Percentiles rank a stretch among this genome's conserved stretches.
These are phyloP conservation scores for Leptura quadrifasciata DNA, from an alignment of 2,888 invertebrate species.

Conservation along the genomic window DNA sequence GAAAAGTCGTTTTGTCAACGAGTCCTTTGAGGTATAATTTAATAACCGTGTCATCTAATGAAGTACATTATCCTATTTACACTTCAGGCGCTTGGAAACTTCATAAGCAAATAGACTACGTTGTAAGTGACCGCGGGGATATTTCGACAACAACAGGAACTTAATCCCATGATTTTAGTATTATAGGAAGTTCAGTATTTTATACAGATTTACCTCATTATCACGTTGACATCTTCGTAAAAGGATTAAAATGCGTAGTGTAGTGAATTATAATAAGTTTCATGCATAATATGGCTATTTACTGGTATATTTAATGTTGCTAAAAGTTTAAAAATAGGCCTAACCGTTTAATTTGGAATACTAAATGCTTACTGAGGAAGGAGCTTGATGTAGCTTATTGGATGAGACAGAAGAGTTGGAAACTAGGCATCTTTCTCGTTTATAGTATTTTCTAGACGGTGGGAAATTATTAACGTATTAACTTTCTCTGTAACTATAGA, in stretches of 20 bases:
- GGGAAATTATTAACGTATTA: too few species aligned
- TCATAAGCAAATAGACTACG: conserved; percentile 10
- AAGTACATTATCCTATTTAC: conserved; percentile 22
- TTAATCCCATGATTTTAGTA: conserved; percentile 21
- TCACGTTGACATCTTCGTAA: not conserved
- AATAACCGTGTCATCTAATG: conserved; percentile 3
- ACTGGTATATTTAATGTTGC: too few species aligned
- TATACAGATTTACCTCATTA: conserved; percentile 12
- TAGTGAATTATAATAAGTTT: too few species aligned
- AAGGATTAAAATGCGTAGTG: not conserved
- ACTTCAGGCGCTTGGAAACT: conserved; percentile 12
- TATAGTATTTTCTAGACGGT: too few species aligned
- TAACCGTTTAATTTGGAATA: too few species aligned
- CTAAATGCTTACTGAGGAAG: too few species aligned
- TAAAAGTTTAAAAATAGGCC: too few species aligned
- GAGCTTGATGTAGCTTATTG: too few species aligned
- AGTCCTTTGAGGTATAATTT: conserved; percentile 8
- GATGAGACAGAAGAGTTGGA: too few species aligned
- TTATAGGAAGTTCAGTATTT: conserved; percentile 13
- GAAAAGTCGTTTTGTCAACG: not conserved
- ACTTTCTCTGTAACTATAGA: too few species aligned
- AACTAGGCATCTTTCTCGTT: too few species aligned
- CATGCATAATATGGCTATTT: too few species aligned
- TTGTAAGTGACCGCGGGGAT: conserved; percentile 18
- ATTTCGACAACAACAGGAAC: conserved; percentile 22